These are phyloP conservation scores for Oncorhynchus gorbuscha DNA, from an alignment of 2,113 vertebrate genomes.

Conservation along the genomic window DNA sequence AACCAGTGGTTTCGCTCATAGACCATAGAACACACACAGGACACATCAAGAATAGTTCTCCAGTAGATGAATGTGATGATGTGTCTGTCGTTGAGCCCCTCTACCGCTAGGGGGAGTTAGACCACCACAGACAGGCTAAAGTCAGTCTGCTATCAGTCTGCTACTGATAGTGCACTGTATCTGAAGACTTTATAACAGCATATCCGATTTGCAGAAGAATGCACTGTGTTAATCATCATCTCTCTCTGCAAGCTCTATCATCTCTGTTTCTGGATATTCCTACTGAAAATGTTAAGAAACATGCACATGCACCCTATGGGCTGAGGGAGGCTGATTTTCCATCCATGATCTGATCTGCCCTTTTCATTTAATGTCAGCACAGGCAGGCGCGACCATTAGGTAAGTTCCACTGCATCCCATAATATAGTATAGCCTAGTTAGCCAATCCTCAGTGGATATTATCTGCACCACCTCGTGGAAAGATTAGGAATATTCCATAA, in stretches of 20 bases:
- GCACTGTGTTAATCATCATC: too few relatives aligned
- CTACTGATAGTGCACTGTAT: too few relatives aligned
- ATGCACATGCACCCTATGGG: conserved; percentile 29
- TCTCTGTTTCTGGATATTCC: conserved; percentile 29
- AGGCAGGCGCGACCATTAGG: conserved; percentile 27
- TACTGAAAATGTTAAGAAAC: conserved; percentile 52
- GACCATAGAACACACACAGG: too few relatives aligned
- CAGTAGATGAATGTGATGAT: too few relatives aligned
- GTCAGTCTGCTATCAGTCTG: too few relatives aligned
- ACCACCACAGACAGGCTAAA: not conserved
- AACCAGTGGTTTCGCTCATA: too few relatives aligned
- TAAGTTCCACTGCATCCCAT: conserved; percentile 48
- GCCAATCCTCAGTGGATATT: conserved; percentile 39
- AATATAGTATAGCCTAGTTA: not conserved
- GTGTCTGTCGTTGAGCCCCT: not conserved
- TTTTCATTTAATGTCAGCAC: conserved; percentile 48
- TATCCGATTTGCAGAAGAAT: too few relatives aligned
- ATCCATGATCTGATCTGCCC: conserved; percentile 59
- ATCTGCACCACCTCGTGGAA: conserved; percentile 44
- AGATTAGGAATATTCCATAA: conserved; percentile 50
- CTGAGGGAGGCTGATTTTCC: conserved; percentile 28
- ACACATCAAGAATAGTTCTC: too few relatives aligned
- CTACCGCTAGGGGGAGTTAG: not conserved
- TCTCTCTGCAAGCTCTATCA: too few relatives aligned
- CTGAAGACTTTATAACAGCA: too few relatives aligned